Evolutionary conservation across 2,113 vertebrate species (phyloP).

Genomic region (Sakesphorus luctuosus): DNA sequence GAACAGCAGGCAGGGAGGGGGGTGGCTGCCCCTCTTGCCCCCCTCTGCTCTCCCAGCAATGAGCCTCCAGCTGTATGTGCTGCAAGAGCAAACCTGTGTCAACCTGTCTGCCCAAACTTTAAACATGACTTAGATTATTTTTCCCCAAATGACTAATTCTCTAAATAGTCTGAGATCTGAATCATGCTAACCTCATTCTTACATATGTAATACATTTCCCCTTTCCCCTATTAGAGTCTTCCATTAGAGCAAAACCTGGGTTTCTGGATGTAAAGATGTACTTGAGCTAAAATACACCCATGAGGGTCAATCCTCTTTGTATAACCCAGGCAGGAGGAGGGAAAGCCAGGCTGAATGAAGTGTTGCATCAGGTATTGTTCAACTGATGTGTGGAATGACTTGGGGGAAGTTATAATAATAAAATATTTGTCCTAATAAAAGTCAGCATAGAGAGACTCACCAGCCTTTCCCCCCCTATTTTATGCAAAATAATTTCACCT

Average conservation of each 20-base stretch:
- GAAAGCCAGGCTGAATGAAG: neutral
- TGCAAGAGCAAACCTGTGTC: neutral
- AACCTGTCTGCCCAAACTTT: neutral
- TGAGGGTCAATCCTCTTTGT: neutral
- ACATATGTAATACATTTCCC: neutral
- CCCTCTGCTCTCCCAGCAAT: neutral
- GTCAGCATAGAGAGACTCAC: rapidly evolving
- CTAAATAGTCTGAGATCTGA: neutral
- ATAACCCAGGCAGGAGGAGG: neutral
- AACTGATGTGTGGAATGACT: neutral
- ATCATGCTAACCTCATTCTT: neutral
- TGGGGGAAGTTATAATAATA: neutral
- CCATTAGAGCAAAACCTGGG: neutral
- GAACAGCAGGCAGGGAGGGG: neutral
- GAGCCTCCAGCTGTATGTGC: neutral
- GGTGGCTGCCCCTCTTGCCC: neutral
- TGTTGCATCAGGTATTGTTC: neutral
- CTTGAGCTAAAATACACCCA: neutral
- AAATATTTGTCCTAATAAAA: neutral
- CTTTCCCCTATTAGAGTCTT: neutral
- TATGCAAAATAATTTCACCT: neutral
- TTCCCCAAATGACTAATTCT: neutral
- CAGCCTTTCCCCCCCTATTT: neutral
- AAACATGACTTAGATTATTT: neutral
- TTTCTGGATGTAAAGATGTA: neutral